These are phyloP conservation scores for Falcaria lacertinaria DNA, from an alignment of 2,888 invertebrate genomes.

Conservation along the genomic window DNA sequence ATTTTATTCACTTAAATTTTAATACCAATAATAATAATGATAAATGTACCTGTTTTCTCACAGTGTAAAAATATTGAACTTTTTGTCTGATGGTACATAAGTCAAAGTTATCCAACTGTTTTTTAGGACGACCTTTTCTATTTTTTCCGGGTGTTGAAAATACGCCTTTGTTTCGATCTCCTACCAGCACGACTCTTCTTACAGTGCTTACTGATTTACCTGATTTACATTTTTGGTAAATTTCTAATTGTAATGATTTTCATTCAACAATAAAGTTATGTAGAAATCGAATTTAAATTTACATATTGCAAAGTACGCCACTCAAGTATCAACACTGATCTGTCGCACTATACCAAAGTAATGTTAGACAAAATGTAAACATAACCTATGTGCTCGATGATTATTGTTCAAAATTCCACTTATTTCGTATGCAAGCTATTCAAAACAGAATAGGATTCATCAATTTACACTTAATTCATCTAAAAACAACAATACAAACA, in stretches of 20 bases:
- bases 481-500: neutral
- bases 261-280: too few relatives aligned
- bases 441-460: too few relatives aligned
- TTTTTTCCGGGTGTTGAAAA: slow-evolving; percentile 9
- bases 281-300: too few relatives aligned
- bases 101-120: slow-evolving; percentile 12
- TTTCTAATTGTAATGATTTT: neutral
- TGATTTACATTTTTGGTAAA: too few relatives aligned
- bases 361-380: too few relatives aligned
- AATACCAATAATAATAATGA: too few relatives aligned
- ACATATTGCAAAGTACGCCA: too few relatives aligned
- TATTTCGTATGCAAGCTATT: neutral
- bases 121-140: slow-evolving; percentile 9
- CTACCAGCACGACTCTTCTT: slow-evolving; percentile 4
- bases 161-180: slow-evolving; percentile 3
- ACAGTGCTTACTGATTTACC: neutral
- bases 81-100: slow-evolving; percentile 12
- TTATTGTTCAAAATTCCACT: slow-evolving; percentile 1
- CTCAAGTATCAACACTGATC: neutral
- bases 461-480: too few relatives aligned
- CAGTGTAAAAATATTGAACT: slow-evolving; percentile 11
- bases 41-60: slow-evolving; percentile 2
- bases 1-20: too few relatives aligned
- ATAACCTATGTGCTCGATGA: neutral
- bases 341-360: neutral